Percentiles rank a stretch among this genome's conserved stretches.
Conservation (phyloP, 2,113 vertebrate species). For the Phrynocephalus versicolor region DNA sequence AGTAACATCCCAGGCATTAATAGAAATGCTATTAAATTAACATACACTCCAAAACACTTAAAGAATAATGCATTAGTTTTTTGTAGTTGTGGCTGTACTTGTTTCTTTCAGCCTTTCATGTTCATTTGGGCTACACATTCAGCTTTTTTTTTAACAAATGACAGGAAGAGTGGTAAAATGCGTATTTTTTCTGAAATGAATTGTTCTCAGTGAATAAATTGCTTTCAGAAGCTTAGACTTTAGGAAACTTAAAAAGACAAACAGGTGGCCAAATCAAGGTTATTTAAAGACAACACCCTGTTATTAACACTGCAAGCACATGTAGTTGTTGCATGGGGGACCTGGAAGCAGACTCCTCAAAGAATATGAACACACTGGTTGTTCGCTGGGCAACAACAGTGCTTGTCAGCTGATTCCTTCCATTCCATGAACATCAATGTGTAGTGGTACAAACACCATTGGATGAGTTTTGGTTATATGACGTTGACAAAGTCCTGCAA, state of each 20-base stretch:
- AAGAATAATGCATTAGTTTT: not conserved
- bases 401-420: too few relatives aligned
- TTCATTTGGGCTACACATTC: not conserved
- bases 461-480: too few relatives aligned
- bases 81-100: not conserved
- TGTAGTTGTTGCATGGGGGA: too few relatives aligned
- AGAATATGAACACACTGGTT: too few relatives aligned
- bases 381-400: too few relatives aligned
- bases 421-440: too few relatives aligned
- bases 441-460: too few relatives aligned
- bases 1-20: not conserved
- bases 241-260: not conserved
- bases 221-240: not conserved
- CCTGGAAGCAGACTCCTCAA: too few relatives aligned
- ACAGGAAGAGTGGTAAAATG: not conserved
- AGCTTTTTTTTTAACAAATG: not conserved
- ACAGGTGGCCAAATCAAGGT: not conserved
- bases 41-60: not conserved
- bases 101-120: not conserved
- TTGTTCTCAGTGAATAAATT: not conserved
- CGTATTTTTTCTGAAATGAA: not conserved
- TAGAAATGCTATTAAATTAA: constrained; percentile 8
- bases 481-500: too few relatives aligned
- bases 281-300: too few relatives aligned
- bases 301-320: too few relatives aligned